These are phyloP conservation scores for Phalangium opilio DNA, from an alignment of 2,888 invertebrate species.

Conservation along the genomic window DNA sequence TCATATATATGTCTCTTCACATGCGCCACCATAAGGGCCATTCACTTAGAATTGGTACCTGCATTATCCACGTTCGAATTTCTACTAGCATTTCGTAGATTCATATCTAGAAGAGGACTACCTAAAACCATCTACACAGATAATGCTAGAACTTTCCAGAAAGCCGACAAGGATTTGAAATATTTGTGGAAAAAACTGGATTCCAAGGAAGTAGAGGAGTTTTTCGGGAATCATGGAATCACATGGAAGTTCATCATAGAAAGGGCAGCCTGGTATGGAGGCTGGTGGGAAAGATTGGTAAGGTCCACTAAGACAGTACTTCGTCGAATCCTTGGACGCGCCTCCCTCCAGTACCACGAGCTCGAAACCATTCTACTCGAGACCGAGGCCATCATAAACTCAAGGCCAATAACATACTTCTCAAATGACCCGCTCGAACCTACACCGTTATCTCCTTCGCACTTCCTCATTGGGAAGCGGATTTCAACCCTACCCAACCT, in stretches of 20 bases:
- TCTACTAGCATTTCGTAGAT: conserved; percentile 23
- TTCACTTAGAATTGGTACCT: conserved; percentile 29
- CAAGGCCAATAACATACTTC: no score
- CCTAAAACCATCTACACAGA: no score
- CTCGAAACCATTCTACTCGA: conserved; percentile 25
- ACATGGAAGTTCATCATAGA: conserved; percentile 29
- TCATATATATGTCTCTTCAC: background rate
- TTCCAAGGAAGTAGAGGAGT: conserved; percentile 7
- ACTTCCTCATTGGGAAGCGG: no score
- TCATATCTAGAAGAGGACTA: no score
- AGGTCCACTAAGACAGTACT: no score
- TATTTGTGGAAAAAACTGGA: no score
- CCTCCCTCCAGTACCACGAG: conserved; percentile 29
- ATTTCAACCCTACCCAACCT: no score
- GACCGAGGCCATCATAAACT: no score
- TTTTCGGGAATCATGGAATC: conserved; percentile 13
- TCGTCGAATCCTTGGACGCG: no score
- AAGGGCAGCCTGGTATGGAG: conserved; percentile 32
- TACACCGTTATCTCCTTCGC: no score
- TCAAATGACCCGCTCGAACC: no score
- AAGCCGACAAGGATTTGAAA: conserved; percentile 25
- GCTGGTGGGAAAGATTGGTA: conserved; percentile 33
- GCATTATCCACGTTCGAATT: conserved; percentile 25
- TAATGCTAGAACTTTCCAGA: conserved; percentile 30
- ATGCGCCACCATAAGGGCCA: conserved; percentile 18